Evolutionary conservation across 2,113 vertebrate species (phyloP).

Genomic region (Vulpes ferrilata): DNA sequence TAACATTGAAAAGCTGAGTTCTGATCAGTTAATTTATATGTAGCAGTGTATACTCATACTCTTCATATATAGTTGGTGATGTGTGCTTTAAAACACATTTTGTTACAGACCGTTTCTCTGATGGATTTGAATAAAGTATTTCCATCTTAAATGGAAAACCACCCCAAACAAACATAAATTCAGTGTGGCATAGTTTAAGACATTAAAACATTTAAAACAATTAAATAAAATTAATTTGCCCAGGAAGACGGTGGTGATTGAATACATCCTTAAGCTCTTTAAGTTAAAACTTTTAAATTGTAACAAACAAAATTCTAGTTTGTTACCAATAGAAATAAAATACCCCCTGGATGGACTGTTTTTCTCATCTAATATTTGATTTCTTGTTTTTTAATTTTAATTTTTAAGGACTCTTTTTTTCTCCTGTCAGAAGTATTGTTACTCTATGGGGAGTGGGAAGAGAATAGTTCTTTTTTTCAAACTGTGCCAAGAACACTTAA

Average conservation of each 20-base stretch:
- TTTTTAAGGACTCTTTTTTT: slow-evolving; percentile 21
- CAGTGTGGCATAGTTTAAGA: background rate
- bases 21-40: background rate
- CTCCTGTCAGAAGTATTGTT: background rate
- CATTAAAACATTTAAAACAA: background rate
- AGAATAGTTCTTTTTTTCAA: background rate
- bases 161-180: background rate
- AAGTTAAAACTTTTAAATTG: background rate
- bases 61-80: background rate
- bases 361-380: slow-evolving; percentile 8
- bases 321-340: slow-evolving; percentile 4
- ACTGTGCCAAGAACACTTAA: background rate
- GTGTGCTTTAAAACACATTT: background rate
- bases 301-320: background rate
- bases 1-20: background rate
- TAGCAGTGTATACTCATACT: background rate
- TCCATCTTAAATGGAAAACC: background rate
- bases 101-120: background rate
- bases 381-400: background rate
- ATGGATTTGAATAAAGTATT: background rate
- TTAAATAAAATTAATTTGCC: slow-evolving; percentile 6
- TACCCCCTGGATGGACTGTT: background rate
- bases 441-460: background rate
- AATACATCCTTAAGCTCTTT: background rate
- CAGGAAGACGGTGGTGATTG: background rate